phyloP scores from a whole-genome alignment of 2,113 vertebrate genomes.

The Phrynocephalus versicolor region DNA sequence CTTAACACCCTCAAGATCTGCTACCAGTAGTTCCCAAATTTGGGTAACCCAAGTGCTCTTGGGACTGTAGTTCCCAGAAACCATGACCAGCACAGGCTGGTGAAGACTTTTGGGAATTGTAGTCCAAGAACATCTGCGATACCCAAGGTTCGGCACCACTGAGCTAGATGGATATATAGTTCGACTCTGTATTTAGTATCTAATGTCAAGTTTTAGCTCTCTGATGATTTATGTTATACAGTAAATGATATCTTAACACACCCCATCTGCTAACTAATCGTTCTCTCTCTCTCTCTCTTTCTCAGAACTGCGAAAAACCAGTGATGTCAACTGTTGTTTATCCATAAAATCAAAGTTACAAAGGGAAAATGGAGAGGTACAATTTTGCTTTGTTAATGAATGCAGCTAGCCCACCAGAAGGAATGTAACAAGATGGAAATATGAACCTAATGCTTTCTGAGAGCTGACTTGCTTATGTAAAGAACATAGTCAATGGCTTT shows the following conservation, averaged over 20 bases:
- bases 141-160: background rate
- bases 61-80: too few relatives aligned
- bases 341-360: slow-evolving; percentile 88
- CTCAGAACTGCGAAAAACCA: slow-evolving; percentile 86
- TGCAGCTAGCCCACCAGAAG: slow-evolving; percentile 5
- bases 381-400: slow-evolving; percentile 25
- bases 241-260: background rate
- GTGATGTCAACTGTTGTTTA: slow-evolving; percentile 85
- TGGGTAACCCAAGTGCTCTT: too few relatives aligned
- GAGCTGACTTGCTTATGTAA: background rate
- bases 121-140: background rate
- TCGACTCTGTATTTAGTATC: background rate
- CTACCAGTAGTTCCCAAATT: too few relatives aligned
- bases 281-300: slow-evolving; percentile 12
- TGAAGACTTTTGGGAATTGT: background rate
- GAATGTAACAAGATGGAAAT: slow-evolving; percentile 5
- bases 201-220: background rate
- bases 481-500: background rate
- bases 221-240: background rate
- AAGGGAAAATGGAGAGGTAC: slow-evolving; percentile 87
- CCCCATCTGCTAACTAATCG: slow-evolving; percentile 5
- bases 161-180: background rate
- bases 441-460: background rate
- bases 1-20: background rate
- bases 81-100: too few relatives aligned